These are phyloP conservation scores for Propithecus perrieri DNA, from an alignment of 2,797 vertebrate genomes.

Conservation along the genomic window DNA sequence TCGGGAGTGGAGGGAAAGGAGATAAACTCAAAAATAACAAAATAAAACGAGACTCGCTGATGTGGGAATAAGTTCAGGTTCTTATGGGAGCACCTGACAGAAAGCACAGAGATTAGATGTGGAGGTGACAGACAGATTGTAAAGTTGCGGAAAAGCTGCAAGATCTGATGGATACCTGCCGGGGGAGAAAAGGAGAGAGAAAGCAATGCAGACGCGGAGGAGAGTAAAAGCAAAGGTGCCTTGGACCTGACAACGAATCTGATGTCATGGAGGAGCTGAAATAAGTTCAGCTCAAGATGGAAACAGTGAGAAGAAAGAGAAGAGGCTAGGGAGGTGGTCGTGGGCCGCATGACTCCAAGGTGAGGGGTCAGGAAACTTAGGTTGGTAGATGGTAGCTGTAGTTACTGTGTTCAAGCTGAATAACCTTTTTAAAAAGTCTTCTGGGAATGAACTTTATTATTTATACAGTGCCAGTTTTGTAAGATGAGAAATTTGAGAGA, in stretches of 20 bases:
- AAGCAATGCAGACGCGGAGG: background rate
- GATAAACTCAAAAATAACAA: background rate
- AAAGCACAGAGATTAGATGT: background rate
- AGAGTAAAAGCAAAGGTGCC: background rate
- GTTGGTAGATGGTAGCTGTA: background rate
- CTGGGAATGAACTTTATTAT: background rate
- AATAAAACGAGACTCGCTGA: background rate
- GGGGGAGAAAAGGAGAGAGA: background rate
- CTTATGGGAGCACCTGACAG: background rate
- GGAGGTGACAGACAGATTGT: background rate
- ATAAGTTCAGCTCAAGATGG: background rate
- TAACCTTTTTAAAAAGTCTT: background rate
- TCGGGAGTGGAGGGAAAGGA: background rate
- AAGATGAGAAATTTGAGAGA: background rate
- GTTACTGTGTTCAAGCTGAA: background rate
- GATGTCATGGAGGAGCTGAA: background rate
- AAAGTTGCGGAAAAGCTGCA: slow-evolving; percentile 15
- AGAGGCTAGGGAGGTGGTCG: background rate
- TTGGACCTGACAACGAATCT: background rate
- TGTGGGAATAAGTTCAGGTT: background rate
- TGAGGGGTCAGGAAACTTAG: background rate
- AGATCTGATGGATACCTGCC: background rate
- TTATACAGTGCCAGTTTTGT: background rate
- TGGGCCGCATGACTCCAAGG: fast-evolving
- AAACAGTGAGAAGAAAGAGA: background rate